Evolutionary conservation across 2,113 vertebrate genomes (phyloP), one percentile per base, ranked within the genome.

Genomic region (Acanthisitta chloris): DNA sequence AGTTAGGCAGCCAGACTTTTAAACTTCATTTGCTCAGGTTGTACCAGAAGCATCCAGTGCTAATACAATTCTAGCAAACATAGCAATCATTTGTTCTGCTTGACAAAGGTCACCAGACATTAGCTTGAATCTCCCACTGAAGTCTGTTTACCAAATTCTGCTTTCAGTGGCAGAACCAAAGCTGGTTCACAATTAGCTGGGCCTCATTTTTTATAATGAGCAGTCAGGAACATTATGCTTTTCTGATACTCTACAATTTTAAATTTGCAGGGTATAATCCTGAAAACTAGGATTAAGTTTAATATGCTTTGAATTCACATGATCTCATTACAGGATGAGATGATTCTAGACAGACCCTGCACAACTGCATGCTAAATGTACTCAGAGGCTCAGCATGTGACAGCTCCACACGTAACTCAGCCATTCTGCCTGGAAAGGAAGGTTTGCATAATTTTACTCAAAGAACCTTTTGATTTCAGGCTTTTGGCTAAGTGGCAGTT

Each of bases 221-320:
- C 79, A 88, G 38, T 66, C 71, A 83, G 72, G 71, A 92, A 65
- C 34, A 65, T 70, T 21, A 64, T 66, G 62, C 4, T 4, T 70
- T 93, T 62, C 54, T 78, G 52, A 46, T 23, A 86, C 43, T 55
- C 46, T 29, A 38, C 57, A 85, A 92, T 94, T 91, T 92, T 69
- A 87, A 89, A 91, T 76, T 86, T 95, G 66, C 23, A 85, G 57
- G 49, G 48, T 87, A 93, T 91, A 95, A 94, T 87, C 90, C 81
- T 91, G 90, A 94, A 95, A 91, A 95, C 70, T 19, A 76, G 91
- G 61, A 91, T 96, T 92, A 84, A 84, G 74, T 88, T 78, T 78
- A 92, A 95, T 82, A 76, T 81, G 81, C 49, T 84, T 81, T 89
- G 48, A 87, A 72, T 79, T 92, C 66, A 86, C 28, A 79, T 71